These are phyloP conservation scores for Seriola rivoliana DNA, from an alignment of 2,113 vertebrate genomes.

Conservation along the genomic window DNA sequence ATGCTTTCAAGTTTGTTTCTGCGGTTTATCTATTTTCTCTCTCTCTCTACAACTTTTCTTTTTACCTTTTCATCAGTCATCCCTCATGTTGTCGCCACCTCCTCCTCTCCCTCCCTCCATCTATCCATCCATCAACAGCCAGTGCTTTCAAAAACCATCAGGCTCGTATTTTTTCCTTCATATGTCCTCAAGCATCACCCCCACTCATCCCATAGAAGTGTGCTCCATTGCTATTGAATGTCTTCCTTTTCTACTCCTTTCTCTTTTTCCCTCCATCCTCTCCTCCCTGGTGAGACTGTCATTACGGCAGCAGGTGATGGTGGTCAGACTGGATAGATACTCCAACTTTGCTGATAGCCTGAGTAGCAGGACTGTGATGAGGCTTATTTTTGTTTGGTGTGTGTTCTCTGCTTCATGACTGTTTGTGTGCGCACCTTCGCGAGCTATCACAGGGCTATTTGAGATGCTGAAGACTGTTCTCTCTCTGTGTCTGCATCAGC, in stretches of 20 bases:
- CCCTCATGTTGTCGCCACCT: conserved; percentile 24
- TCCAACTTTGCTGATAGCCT: conserved; percentile 42
- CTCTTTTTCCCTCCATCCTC: conserved; percentile 20
- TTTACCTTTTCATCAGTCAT: conserved; percentile 44
- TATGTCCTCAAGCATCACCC: conserved; percentile 20
- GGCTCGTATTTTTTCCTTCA: neutral
- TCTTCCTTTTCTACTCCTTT: conserved; percentile 17
- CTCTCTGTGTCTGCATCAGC: conserved; percentile 47
- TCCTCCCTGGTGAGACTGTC: conserved; percentile 27
- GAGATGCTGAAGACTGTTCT: conserved; percentile 59
- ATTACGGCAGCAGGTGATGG: conserved; percentile 47
- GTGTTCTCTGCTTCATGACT: conserved; percentile 25
- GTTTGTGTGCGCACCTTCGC: conserved; percentile 22
- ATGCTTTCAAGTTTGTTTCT: conserved; percentile 36
- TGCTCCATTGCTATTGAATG: conserved; percentile 1
- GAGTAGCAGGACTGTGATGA: conserved; percentile 15
- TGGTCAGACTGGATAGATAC: conserved; percentile 38
- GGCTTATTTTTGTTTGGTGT: conserved; percentile 23
- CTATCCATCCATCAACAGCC: conserved; percentile 41
- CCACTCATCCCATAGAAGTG: conserved; percentile 30
- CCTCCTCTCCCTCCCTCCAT: neutral
- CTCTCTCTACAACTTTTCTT: conserved; percentile 42
- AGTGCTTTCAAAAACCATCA: conserved; percentile 41
- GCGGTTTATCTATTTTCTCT: conserved; percentile 23
- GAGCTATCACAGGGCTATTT: conserved; percentile 58